phyloP scores from a whole-genome alignment of 2,888 invertebrate species.

The Megamerina dolium region DNA sequence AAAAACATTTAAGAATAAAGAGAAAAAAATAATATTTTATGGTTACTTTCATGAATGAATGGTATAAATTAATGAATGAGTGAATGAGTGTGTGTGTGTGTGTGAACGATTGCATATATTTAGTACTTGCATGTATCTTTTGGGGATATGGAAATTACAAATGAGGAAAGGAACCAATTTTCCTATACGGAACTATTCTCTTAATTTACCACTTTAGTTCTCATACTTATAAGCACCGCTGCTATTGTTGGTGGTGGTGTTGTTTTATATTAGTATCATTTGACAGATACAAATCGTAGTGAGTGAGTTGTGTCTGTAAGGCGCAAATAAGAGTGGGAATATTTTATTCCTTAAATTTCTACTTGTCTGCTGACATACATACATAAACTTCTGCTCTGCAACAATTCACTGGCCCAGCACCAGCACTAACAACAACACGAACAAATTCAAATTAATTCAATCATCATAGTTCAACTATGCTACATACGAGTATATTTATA shows the following conservation, averaged over 20 bases:
- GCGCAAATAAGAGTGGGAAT: conserved; percentile 1
- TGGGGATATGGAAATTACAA: conserved; percentile 5
- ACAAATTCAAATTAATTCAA: conserved; percentile 37
- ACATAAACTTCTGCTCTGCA: too few species aligned
- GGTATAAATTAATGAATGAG: too few species aligned
- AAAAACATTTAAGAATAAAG: background rate
- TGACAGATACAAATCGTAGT: background rate
- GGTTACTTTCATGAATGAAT: background rate
- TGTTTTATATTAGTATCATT: conserved; percentile 10
- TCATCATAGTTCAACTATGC: conserved; percentile 34
- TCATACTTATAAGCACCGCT: conserved; percentile 1
- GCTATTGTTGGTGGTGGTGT: conserved; percentile 10
- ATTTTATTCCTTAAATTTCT: conserved; percentile 8
- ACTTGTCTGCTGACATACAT: too few species aligned
- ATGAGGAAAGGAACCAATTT: conserved; percentile 37
- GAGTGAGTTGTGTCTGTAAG: too few species aligned
- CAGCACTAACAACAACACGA: too few species aligned
- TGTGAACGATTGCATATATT: too few species aligned
- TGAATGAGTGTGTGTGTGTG: too few species aligned
- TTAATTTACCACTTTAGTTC: conserved; percentile 4
- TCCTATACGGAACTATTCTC: conserved; percentile 37
- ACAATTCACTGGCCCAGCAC: too few species aligned
- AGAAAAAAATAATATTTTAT: background rate
- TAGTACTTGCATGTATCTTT: too few species aligned
- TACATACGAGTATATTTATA: conserved; percentile 32